Evolutionary conservation across 2,888 invertebrate genomes (phyloP).

Genomic region (Buathra laborator): DNA sequence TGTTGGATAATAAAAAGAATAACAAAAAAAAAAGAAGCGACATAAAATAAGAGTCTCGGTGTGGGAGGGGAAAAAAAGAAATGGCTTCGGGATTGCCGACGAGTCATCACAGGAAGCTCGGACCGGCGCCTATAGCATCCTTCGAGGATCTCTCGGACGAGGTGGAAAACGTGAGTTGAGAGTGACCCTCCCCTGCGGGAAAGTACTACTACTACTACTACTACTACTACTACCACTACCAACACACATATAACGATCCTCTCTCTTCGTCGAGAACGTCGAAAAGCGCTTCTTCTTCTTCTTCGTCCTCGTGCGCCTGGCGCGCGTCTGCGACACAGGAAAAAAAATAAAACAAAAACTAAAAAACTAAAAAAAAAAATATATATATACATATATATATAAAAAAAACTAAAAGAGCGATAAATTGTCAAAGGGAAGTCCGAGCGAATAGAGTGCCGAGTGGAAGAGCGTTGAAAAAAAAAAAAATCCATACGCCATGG

Average conservation of each 20-base stretch:
- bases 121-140: conserved; percentile 97
- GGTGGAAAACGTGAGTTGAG: conserved; percentile 86
- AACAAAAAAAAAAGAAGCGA: conserved; percentile 9
- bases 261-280: conserved; percentile 43
- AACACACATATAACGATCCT: conserved; percentile 52
- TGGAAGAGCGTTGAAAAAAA: conserved; percentile 37
- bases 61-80: conserved; percentile 22
- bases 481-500: conserved; percentile 42
- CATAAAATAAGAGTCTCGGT: conserved; percentile 28
- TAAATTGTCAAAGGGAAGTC: conserved; percentile 37
- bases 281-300: conserved; percentile 44
- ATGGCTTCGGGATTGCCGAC: conserved; percentile 83
- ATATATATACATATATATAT: neutral
- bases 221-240: conserved; percentile 54
- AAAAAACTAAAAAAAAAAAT: conserved; percentile 4
- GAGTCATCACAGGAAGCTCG: conserved; percentile 91
- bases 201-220: conserved; percentile 45
- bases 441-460: conserved; percentile 42
- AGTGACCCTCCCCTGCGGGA: conserved; percentile 64
- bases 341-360: neutral
- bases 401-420: conserved; percentile 40
- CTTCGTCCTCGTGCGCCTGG: conserved; percentile 24
- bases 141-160: conserved; percentile 96
- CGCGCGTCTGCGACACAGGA: conserved; percentile 7
- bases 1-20: conserved; percentile 4